These are phyloP conservation scores for Phoenicopterus ruber DNA, from an alignment of 2,113 vertebrate species.

Conservation along the genomic window DNA sequence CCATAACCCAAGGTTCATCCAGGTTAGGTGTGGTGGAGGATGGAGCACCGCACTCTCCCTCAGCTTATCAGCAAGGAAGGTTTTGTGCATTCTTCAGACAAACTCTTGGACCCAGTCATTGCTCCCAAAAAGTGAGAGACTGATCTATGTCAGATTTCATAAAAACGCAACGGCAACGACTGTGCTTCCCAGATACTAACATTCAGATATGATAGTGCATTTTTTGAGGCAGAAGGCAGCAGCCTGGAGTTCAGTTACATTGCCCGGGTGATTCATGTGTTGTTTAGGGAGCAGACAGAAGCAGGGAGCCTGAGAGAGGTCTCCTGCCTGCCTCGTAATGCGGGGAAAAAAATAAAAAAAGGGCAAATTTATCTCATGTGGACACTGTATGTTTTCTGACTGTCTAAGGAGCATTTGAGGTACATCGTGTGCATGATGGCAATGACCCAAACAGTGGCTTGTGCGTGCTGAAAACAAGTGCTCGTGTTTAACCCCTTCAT, in stretches of 20 bases:
- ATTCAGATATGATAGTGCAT: neutral
- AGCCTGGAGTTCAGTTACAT: conserved; percentile 42
- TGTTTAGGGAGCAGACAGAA: conserved; percentile 30
- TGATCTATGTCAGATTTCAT: neutral
- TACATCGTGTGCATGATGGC: fast-evolving
- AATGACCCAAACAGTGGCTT: neutral
- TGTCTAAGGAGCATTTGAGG: neutral
- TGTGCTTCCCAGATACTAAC: neutral
- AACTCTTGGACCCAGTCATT: neutral
- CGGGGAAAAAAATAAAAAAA: neutral
- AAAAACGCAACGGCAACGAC: neutral
- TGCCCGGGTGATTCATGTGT: conserved; percentile 3
- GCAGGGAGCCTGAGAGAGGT: conserved; percentile 42
- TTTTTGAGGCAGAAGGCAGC: conserved; percentile 29
- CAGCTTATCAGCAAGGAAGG: neutral
- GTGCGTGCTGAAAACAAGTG: neutral
- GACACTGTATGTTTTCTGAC: neutral
- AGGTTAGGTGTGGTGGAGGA: neutral
- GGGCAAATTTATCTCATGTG: neutral
- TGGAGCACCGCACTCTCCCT: neutral
- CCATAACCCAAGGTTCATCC: neutral
- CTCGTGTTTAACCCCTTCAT: neutral
- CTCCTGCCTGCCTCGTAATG: neutral
- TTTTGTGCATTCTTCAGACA: neutral
- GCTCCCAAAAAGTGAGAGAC: neutral